phyloP scores from a whole-genome alignment of 2,113 vertebrate genomes.

The Tichodroma muraria region DNA sequence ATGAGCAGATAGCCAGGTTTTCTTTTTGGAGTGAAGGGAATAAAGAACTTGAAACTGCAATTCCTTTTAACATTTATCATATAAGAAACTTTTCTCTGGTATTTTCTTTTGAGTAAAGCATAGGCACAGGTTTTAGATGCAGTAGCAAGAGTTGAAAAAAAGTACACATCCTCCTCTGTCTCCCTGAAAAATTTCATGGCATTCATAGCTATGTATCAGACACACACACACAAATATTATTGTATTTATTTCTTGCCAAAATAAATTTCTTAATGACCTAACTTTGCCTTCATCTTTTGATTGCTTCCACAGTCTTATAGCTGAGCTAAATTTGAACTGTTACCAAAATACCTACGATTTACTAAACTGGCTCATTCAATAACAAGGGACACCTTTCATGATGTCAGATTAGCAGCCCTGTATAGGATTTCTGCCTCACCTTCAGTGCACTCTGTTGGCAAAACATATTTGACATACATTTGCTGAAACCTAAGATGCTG shows the following conservation, averaged over 20 bases:
- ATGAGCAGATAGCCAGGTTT: neutral
- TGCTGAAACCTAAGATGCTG: neutral
- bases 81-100: neutral
- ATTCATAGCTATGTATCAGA: neutral
- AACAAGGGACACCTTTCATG: neutral
- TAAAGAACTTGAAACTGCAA: neutral
- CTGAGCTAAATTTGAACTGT: neutral
- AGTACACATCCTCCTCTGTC: neutral
- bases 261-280: neutral
- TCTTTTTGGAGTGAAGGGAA: neutral
- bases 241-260: neutral
- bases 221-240: neutral
- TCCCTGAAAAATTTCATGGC: neutral
- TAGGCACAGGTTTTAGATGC: neutral
- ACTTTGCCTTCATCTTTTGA: neutral
- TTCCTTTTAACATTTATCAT: neutral
- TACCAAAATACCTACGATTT: neutral
- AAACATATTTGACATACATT: neutral
- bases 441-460: neutral
- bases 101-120: neutral
- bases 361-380: neutral
- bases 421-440: neutral
- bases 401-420: neutral
- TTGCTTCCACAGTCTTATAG: neutral
- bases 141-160: neutral